Base-by-base conservation (phyloP, 1,140 invertebrate species). In the Drosophila saltans region DNA sequence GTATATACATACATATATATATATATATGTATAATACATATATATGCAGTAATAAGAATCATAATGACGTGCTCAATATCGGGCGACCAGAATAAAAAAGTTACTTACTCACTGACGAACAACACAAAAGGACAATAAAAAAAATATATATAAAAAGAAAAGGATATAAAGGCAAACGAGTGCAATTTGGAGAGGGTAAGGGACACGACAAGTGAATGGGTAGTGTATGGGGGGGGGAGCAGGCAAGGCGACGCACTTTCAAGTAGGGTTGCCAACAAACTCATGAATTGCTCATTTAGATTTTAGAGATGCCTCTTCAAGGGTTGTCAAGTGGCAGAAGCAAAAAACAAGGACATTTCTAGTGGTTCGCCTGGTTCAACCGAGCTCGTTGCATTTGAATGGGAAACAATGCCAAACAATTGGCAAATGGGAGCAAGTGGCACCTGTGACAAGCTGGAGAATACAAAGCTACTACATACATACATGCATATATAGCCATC, bases 211-310 rank as follows among this genome's bases (percentile, higher is more conserved):
- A 33, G 2, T 39, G 16, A 26, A 21, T 21, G 66, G 55, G 24
- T 24, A 16, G 9, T 16, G 16, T 16, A 11, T 52, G 21, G 58
- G 26, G 30, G 11, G 41, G 68, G 59, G 65, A n/a, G 3, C n/a
- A 21, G 45, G 56, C 26, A 58, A 58, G 56, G 56, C 56, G 56
- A 58, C 56, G 56, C 56, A 58, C 59, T 63, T 72, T 88, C 70
- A 80, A 86, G 81, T 79, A 85, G 80, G 80, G 80, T 81, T 89
- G 80, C 83, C 84, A 89, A 89, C 82, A 86, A 73, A 76, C 74
- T 69, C 84, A 84, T 89, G 84, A 89, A 89, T 89, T 89, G 84
- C 84, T 89, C 84, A 89, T 89, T 89, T 89, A 81, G 84, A 71
- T 79, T 72, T 65, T 71, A 78, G 82, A 85, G 80, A 79, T 62